Conservation (phyloP, 2,888 invertebrate species). For the Lissonota sp. region DNA sequence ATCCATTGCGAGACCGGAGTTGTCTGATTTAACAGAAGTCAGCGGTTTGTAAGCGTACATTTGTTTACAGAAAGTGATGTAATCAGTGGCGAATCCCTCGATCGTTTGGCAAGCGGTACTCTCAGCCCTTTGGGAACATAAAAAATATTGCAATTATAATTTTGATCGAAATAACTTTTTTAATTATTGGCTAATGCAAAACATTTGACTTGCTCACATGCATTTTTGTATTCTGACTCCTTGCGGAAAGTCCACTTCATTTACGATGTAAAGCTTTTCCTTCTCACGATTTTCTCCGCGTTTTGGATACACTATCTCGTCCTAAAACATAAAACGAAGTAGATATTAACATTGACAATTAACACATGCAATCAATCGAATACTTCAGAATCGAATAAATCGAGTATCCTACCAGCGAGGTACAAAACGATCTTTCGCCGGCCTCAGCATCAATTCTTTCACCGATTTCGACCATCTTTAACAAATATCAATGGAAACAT, state of each 20-base stretch:
- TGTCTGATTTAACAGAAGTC: constrained; percentile 84
- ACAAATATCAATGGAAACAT: no score
- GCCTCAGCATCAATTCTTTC: constrained; percentile 66
- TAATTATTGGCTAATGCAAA: neutral
- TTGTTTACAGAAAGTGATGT: constrained; percentile 85
- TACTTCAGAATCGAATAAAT: constrained; percentile 4
- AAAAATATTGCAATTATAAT: neutral
- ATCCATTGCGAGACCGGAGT: constrained; percentile 84
- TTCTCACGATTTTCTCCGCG: constrained; percentile 86
- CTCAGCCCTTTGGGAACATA: constrained; percentile 71
- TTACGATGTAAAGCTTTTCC: constrained; percentile 89
- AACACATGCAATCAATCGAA: neutral
- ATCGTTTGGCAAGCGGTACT: constrained; percentile 78
- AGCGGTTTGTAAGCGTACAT: constrained; percentile 86
- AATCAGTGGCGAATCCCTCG: constrained; percentile 81
- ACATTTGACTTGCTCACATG: constrained; percentile 85
- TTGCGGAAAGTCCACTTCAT: constrained; percentile 88
- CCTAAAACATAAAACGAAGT: constrained; percentile 68
- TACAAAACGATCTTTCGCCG: constrained; percentile 69
- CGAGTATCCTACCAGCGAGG: constrained; percentile 62
- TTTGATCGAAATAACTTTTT: neutral
- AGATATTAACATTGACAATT: neutral
- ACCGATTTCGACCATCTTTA: constrained; percentile 61
- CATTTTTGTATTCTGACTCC: constrained; percentile 91
- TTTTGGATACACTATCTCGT: constrained; percentile 87